These are phyloP conservation scores for Tiliqua scincoides DNA, from an alignment of 2,113 vertebrate genomes.

Conservation along the genomic window DNA sequence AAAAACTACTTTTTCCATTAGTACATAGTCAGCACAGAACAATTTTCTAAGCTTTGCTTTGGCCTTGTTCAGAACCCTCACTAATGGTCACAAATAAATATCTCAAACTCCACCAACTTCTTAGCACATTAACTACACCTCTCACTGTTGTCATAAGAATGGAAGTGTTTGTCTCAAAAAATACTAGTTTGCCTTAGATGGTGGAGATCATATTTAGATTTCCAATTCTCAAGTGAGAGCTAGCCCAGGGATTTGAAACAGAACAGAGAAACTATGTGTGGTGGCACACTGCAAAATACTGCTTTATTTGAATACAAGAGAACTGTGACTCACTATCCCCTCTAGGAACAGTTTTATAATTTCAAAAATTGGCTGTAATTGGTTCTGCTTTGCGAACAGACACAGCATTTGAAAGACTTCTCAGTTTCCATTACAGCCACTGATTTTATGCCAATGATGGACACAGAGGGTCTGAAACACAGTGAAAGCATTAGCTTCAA, in stretches of 20 bases:
- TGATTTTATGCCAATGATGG: fast-evolving
- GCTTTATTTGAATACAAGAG: slow-evolving; percentile 6
- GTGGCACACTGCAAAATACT: neutral
- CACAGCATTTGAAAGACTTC: neutral
- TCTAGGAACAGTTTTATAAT: neutral
- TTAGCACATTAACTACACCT: slow-evolving; percentile 39
- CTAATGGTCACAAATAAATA: neutral
- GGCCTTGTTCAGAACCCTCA: neutral
- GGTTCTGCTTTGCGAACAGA: slow-evolving; percentile 7
- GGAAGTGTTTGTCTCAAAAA: slow-evolving; percentile 51
- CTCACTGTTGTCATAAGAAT: slow-evolving; percentile 38
- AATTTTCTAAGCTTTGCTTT: neutral
- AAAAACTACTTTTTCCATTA: neutral
- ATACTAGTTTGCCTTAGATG: fast-evolving
- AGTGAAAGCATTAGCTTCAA: neutral
- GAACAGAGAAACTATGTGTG: fast-evolving
- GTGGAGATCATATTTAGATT: neutral
- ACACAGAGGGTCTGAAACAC: neutral
- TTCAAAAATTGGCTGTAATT: neutral
- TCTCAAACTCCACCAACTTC: neutral
- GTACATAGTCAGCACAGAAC: neutral
- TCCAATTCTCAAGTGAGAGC: fast-evolving
- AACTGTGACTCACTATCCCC: neutral
- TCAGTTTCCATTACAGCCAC: neutral
- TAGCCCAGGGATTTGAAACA: neutral